Base-by-base conservation (phyloP, 2,797 vertebrate genomes). In the Emydoidea blandingii region DNA sequence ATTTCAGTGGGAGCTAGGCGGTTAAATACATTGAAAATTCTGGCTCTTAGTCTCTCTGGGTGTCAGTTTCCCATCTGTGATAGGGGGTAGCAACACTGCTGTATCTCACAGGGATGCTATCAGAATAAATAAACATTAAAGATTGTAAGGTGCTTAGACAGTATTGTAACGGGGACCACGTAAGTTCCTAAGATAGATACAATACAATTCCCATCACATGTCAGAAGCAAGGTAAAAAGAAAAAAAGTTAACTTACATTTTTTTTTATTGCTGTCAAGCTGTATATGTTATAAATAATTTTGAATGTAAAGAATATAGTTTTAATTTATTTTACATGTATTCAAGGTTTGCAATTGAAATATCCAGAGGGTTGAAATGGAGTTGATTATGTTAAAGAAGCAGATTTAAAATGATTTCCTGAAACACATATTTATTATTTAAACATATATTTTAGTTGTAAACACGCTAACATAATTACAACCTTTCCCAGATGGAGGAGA, bases 321-420 rank as follows among this genome's bases (percentile, higher is more conserved):
- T 96, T 91, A 94, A 97, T 96, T 97, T 96, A 94, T 96, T 97
- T 98, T 96, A 95, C 84, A 86, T 92, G 79, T 91, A 94, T 96
- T 93, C 91, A 97, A 88, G 90, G 86, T 97, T 96, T 91, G 92
- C 97, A 97, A 97, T 97, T 97, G 95, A 96, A 97, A 97, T 98
- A 98, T 97, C 97, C 97, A 97, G 97, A 96, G 91, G 83, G 91
- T 96, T 97, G 94, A 97, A 97, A 96, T 92, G 47, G 96, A 96
- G 59, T 96, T 97, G 96, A 93, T 97, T 93, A 96, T 96, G 92
- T 95, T 97, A 93, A 97, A 95, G 97, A 94, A 84, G 82, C 49
- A 85, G 81, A 59, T 92, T 97, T 97, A 89, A 98, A 98, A 95
- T 96, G 90, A 97, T 96, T 97, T 95, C 37, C 84, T 95, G 95